Conservation (phyloP, 2,113 vertebrate genomes). For the Abramis brama region DNA sequence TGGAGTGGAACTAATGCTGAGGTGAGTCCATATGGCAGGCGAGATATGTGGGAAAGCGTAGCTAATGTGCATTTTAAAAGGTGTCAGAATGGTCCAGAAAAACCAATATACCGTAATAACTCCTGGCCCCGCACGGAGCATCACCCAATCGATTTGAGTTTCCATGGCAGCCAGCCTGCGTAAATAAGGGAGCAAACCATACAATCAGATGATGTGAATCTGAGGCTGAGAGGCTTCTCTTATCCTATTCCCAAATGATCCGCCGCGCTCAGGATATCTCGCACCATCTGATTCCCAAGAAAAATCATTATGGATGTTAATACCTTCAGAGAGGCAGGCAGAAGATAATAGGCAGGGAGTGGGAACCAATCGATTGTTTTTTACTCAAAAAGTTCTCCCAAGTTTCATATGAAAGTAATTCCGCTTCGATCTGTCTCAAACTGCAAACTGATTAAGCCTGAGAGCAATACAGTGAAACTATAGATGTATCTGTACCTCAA, state of each 20-base stretch:
- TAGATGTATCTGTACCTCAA: constrained; percentile 22
- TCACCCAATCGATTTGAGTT: constrained; percentile 70
- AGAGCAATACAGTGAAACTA: constrained; percentile 41
- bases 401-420: constrained; percentile 40
- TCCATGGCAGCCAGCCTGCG: constrained; percentile 62
- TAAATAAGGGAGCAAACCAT: constrained; percentile 60
- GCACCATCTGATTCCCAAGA: constrained; percentile 10
- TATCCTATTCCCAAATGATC: constrained; percentile 43
- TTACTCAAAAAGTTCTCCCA: constrained; percentile 35
- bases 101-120: constrained; percentile 68
- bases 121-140: constrained; percentile 56
- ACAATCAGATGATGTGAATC: constrained; percentile 58
- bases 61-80: constrained; percentile 63
- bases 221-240: constrained; percentile 33
- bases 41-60: constrained; percentile 55
- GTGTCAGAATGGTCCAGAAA: constrained; percentile 55
- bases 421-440: constrained; percentile 25
- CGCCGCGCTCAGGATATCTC: constrained; percentile 1
- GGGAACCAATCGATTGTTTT: constrained; percentile 46
- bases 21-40: constrained; percentile 56
- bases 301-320: constrained; percentile 53
- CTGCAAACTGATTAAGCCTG: constrained; percentile 34
- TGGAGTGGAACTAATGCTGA: constrained; percentile 66
- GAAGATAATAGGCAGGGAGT: constrained; percentile 38
- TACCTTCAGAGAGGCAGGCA: constrained; percentile 34